phyloP scores from a whole-genome alignment of 2,797 vertebrate species.

The Astyanax mexicanus region DNA sequence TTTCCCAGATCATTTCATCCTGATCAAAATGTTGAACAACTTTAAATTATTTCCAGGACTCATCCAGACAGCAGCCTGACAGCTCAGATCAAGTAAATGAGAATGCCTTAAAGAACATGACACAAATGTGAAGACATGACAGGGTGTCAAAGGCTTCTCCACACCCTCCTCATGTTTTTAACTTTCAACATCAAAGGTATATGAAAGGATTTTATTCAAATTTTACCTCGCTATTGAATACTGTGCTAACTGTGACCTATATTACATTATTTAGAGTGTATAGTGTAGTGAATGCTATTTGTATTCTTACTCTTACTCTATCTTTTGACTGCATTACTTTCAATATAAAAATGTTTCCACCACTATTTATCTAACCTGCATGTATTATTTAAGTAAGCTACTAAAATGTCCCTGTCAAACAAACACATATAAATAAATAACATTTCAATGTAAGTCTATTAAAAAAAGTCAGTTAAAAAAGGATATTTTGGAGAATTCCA shows the following conservation, averaged over 20 bases:
- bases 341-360: too few relatives aligned
- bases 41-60: background rate
- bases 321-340: too few relatives aligned
- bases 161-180: background rate
- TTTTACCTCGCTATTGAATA: background rate
- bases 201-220: background rate
- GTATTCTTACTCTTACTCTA: background rate
- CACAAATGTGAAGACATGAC: background rate
- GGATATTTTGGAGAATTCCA: too few relatives aligned
- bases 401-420: too few relatives aligned
- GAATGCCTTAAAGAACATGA: slow-evolving; percentile 9
- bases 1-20: background rate
- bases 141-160: background rate
- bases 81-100: background rate
- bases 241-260: background rate
- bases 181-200: background rate
- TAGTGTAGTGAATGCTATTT: too few relatives aligned
- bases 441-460: too few relatives aligned
- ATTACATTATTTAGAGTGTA: too few relatives aligned
- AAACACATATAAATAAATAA: too few relatives aligned
- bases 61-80: background rate
- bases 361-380: too few relatives aligned
- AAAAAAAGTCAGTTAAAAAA: too few relatives aligned
- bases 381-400: too few relatives aligned
- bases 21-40: slow-evolving; percentile 5